phyloP scores from a whole-genome alignment of 1,140 invertebrate genomes.

The Drosophila carrolli region DNA sequence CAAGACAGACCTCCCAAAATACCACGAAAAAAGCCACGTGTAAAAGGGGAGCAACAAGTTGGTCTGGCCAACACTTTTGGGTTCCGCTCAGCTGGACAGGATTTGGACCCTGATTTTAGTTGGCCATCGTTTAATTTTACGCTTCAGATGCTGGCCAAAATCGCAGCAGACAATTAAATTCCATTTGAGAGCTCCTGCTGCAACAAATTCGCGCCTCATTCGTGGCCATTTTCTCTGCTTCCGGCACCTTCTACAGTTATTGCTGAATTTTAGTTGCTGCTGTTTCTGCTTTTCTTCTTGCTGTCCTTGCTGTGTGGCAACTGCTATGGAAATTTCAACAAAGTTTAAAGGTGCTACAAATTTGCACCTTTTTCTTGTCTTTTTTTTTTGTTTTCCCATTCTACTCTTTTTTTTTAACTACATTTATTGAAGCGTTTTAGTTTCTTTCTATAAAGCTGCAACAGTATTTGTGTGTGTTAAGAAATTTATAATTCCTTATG shows the following conservation, averaged over 20 bases:
- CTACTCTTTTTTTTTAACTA: not conserved
- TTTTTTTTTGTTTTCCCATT: not conserved
- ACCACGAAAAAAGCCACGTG: slow-evolving; percentile 22
- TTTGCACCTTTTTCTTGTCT: slow-evolving; percentile 10
- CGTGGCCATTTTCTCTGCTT: slow-evolving; percentile 1
- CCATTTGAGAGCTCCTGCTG: slow-evolving; percentile 48
- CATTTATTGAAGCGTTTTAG: too few relatives aligned
- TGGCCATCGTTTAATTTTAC: slow-evolving; percentile 73
- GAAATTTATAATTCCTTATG: too few relatives aligned
- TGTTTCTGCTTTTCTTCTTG: not conserved
- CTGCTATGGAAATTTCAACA: slow-evolving; percentile 1
- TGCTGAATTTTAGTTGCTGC: not conserved
- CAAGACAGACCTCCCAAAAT: slow-evolving; percentile 7
- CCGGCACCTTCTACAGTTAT: slow-evolving; percentile 1
- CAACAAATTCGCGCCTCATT: slow-evolving; percentile 44
- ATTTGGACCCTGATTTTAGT: slow-evolving; percentile 54
- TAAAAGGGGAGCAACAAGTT: slow-evolving; percentile 40
- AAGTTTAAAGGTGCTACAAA: slow-evolving; percentile 9
- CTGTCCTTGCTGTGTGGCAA: not conserved
- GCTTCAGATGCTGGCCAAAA: slow-evolving; percentile 55
- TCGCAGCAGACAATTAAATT: slow-evolving; percentile 72
- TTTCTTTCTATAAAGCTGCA: too few relatives aligned
- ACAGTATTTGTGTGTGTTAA: too few relatives aligned
- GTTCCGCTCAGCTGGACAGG: slow-evolving; percentile 37
- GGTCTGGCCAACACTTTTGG: slow-evolving; percentile 39